Base-by-base conservation (phyloP, 2,113 vertebrate genomes). In the Erinaceus europaeus region DNA sequence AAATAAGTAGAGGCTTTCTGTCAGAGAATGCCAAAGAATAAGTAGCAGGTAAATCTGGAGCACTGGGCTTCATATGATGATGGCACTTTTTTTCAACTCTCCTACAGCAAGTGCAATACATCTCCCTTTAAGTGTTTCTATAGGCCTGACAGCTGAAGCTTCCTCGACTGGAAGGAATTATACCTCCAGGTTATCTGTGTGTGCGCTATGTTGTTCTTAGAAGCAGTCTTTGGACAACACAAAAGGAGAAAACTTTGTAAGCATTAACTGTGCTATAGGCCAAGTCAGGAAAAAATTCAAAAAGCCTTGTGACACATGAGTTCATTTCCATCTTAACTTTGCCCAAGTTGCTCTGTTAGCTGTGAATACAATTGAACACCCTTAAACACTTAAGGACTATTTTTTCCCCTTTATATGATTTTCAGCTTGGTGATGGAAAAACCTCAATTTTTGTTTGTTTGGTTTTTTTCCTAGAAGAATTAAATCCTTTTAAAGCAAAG, bases 221-320 rank as follows among this genome's bases (percentile, higher is more conserved):
- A 86, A 57, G 42, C 34, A 34, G 48, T 89, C 79, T 85, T 84
- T 91, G 77, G 25, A 82, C 64, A 57, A 17, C 0, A 38, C 32
- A 11, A 76, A 71, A 46, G 50, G 69, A 53, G 0, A n/a, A 21
- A 52, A 67, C 1, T 62, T 15, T 76, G 59, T 12, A 48, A 76
- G 94, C 84, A 21, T 36, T 32, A 29, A 52, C 38, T 44, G 83
- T 86, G 27, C 85, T 71, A 2, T 64, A 67, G 46, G 27, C 32
- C 88, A 85, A 76, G 29, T 65, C 81, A 92, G 92, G 93, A 62
- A 90, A 90, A 94, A 86, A 55, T 68, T 67, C 57, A 71, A 83
- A 57, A 53, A 61, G 53, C 36, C 20, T 73, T 10, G 10, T 52
- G 25, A 10, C 36, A 48, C 23, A 15, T 18, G 59, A 81, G 20